Base-by-base conservation (phyloP, 2,888 invertebrate genomes). In the Nematopogon swammerdamellus region DNA sequence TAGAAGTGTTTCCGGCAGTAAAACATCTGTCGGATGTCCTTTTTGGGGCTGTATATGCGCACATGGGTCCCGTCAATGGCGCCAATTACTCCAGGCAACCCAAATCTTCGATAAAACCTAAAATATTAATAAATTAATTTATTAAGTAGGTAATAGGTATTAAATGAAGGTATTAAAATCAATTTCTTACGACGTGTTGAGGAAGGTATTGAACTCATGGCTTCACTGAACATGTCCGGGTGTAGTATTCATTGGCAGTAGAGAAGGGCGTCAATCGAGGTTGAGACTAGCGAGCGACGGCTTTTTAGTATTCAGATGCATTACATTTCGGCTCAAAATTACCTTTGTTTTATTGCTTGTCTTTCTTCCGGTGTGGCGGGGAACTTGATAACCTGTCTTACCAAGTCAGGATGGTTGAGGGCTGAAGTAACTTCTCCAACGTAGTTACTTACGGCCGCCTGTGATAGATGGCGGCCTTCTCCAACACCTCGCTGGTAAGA, bases 1-100 rank as follows among this genome's bases (percentile, higher is more conserved):
- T 58, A 52, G 44, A 51, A 58, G 18, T 56, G 53, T 44, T 58
- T 57, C 1, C 57, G 51, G 57, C 16, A 50, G 6, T 36, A 43
- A 44, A n/a, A 48, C 6, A 20, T 14, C 3, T 48, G 20, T 18
- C 45, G 36, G 18, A 17, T 19, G 10, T 45, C 46, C 11, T 19
- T 49, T n/a, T 17, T 10, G 10, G 48, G 48, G 1, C 20, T 14
- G 11, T 20, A 48, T 44, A 48, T 48, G 2, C 17, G 11, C 8
- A 48, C n/a, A 14, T 48, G 48, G 20, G 50, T 30, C 51, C 50
- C 51, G 51, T 54, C 55, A 45, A 54, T 49, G 47, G 51, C 54
- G 3, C 53, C 53, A n/a, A 45, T 48, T 18, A 52, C 44, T 4
- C 48, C 52, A 18, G 52, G 52, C 19, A 52, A 25, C 10, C 52